Conservation (phyloP, 2,797 vertebrate species). For the Malurus splendens region DNA sequence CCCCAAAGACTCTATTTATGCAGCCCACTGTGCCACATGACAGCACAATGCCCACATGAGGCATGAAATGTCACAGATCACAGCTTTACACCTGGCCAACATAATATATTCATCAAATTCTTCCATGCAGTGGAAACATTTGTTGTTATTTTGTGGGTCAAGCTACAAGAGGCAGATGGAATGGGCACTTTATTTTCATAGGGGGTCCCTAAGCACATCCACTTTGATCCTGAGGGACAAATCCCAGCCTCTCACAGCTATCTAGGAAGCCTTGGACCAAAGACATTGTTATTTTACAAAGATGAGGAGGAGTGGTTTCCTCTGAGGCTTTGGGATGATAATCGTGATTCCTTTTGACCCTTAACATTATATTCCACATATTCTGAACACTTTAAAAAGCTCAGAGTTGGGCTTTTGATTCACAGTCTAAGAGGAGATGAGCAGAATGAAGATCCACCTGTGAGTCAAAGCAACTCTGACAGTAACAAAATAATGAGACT, state of each 20-base stretch:
- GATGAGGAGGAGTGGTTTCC: not conserved
- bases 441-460: not conserved
- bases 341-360: not conserved
- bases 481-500: not conserved
- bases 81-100: conserved; percentile 26
- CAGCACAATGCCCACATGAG: not conserved
- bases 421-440: not conserved
- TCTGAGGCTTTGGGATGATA: not conserved
- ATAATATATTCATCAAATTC: conserved; percentile 24
- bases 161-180: conserved; percentile 22
- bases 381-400: not conserved
- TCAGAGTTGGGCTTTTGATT: not conserved
- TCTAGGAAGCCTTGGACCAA: not conserved
- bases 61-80: conserved; percentile 26
- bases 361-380: not conserved
- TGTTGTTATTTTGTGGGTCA: conserved; percentile 49
- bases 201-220: not conserved
- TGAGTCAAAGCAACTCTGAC: not conserved
- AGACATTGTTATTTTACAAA: not conserved
- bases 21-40: conserved; percentile 33
- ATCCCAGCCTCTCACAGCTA: not conserved
- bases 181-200: not conserved
- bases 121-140: not conserved
- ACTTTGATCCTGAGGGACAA: not conserved
- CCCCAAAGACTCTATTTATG: conserved; percentile 35